Evolutionary conservation across 2,888 invertebrate genomes (phyloP).

Genomic region (Abscondita cerata): DNA sequence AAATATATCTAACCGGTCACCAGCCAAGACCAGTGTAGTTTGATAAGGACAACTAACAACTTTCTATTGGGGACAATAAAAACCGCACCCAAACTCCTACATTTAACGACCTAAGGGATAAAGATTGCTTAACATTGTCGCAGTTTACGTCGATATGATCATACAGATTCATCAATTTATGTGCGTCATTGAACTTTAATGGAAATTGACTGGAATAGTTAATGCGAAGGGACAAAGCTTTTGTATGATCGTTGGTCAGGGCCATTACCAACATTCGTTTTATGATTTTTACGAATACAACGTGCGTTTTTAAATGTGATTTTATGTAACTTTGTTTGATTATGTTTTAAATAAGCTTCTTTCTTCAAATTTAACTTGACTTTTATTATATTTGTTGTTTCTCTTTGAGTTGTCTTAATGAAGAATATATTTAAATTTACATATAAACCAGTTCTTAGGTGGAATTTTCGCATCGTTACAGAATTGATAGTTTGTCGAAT

Average conservation of each 20-base stretch:
- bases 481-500: constrained; percentile 4
- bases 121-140: constrained; percentile 17
- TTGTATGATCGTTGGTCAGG: constrained; percentile 23
- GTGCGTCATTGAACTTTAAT: constrained; percentile 32
- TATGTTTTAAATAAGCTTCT: too few relatives aligned
- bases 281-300: background rate
- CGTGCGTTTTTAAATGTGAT: too few relatives aligned
- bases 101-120: constrained; percentile 25
- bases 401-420: background rate
- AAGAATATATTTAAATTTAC: constrained; percentile 6
- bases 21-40: background rate
- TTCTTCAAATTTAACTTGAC: background rate
- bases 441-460: constrained; percentile 5
- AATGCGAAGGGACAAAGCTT: constrained; percentile 26
- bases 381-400: background rate
- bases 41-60: constrained; percentile 1
- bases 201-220: constrained; percentile 15
- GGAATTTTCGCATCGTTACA: background rate
- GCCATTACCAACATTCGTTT: constrained; percentile 16
- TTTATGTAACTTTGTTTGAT: too few relatives aligned
- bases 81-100: constrained; percentile 8
- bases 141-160: constrained; percentile 20
- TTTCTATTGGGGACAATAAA: constrained; percentile 10
- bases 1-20: constrained; percentile 1
- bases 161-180: constrained; percentile 25